Evolutionary conservation across 2,113 vertebrate genomes (phyloP), one percentile per base, ranked within the genome.

Genomic region (Solenodon paradoxus): DNA sequence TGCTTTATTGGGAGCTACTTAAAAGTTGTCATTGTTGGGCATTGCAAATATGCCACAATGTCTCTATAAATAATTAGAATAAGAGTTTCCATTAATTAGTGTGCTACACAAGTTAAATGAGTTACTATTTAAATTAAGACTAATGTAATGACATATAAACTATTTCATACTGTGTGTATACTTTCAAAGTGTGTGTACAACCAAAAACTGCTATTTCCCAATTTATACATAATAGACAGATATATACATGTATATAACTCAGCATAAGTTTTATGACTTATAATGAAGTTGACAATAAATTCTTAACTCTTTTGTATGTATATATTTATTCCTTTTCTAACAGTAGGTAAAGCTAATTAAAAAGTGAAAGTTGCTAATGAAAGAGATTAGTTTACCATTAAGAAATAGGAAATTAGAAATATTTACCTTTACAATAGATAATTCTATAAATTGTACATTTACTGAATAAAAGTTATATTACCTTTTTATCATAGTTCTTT

Each of bases 111-210:
- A 96, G 92, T n/a, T 69, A 69, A 95, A 49, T 78, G 84, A 68
- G 97, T 68, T 96, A 68, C 81, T 79, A 77, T 83, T 19, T 96
- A 95, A 97, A 97, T 94, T 97, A 96, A 95, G 81, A 89, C 16
- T 26, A 26, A 16, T 85, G 88, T 96, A 71, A 96, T 95, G 68
- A 92, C 83, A 88, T 0, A 0, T 28, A 57, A 40, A 47, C 92
- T 10, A 66, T 93, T 93, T 55, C 85, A 35, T 28, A 92, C 32
- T 59, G 45, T 19, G 51, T 78, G 84, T 10, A 63, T 59, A 8
- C 24, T 97, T 86, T 79, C 1, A 87, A 42, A 95, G 32, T 45
- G 88, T 9, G 88, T 9, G 45, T 32, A 53, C 79, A 66, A 45
- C 93, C 19, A 47, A 78, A 63, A 47, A 83, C 57, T 92, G 2